Evolutionary conservation across 2,797 vertebrate species (phyloP).

Genomic region (Diglossa cyanea): DNA sequence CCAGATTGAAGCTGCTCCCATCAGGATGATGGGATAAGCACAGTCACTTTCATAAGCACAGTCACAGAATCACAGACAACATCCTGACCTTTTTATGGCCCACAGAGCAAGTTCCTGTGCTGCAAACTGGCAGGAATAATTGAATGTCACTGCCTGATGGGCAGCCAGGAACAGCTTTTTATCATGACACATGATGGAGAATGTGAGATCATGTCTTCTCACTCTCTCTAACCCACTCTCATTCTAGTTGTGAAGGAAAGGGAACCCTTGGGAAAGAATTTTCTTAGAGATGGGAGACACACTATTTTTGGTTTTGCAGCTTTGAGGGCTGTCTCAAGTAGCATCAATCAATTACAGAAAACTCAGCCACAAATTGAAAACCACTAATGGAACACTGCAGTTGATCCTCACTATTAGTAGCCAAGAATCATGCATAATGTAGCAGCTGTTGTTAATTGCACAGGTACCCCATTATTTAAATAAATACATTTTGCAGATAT

Average conservation of each 20-base stretch:
- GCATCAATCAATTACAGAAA: neutral
- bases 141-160: neutral
- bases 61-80: neutral
- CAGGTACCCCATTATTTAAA: neutral
- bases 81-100: neutral
- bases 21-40: neutral
- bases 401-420: neutral
- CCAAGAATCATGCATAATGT: constrained; percentile 15
- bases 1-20: neutral
- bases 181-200: neutral
- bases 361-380: constrained; percentile 23
- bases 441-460: constrained; percentile 8
- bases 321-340: neutral
- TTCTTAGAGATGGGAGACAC: neutral
- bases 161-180: neutral
- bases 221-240: neutral
- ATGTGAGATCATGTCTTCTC: neutral
- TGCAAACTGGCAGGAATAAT: neutral
- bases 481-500: neutral
- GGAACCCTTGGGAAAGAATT: neutral
- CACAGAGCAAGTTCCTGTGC: neutral
- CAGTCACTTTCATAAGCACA: neutral
- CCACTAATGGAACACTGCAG: neutral
- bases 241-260: neutral
- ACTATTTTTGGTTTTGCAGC: neutral